Base-by-base conservation (phyloP, 2,113 vertebrate species). In the Lipotes vexillifer region DNA sequence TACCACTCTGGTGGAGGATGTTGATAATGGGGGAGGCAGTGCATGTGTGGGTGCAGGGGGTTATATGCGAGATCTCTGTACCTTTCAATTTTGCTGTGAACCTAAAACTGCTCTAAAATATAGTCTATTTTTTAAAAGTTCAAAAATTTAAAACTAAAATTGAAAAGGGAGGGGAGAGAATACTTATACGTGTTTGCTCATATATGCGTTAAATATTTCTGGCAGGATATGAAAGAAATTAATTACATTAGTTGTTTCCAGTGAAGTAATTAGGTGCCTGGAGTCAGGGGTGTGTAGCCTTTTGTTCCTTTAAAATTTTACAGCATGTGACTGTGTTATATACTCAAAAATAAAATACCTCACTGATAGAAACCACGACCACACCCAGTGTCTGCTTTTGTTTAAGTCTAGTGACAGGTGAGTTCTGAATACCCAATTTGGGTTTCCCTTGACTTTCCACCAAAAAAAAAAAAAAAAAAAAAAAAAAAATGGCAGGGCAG, bases 271-370 rank as follows among this genome's bases (percentile, higher is more conserved):
- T 83, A 78, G 20, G 23, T 41, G 6, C 21, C 63, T 68, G 33
- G 29, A 91, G n/a, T 80, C 36, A 72, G 3, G 59, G 23, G 25
- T 61, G 27, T 61, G 21, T 6, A 69, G 14, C 14, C 38, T 31
- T 94, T 46, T 68, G 23, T 69, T 89, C 38, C 65, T 85, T 85
- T 88, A 20, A 71, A 92, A 38, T 20, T 52, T 52, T 75, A 59
- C 1, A 41, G 49, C 31, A 27, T 38, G 12, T 41, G 46, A 59
- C n/a, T 59, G 20, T 66, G 6, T 55, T 36, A 46, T 8, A 59
- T 82, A 85, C 44, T 41, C 14, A 88, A n/a, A 96, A 77, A 82
- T 46, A 69, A 95, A 87, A 36, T 27, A 36, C 11, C 36, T 77
- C 52, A 63, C 3, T 10, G 3, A 49, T 57, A 57, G 78, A 87